phyloP scores from a whole-genome alignment of 2,113 vertebrate genomes.

The Tamias sibiricus region DNA sequence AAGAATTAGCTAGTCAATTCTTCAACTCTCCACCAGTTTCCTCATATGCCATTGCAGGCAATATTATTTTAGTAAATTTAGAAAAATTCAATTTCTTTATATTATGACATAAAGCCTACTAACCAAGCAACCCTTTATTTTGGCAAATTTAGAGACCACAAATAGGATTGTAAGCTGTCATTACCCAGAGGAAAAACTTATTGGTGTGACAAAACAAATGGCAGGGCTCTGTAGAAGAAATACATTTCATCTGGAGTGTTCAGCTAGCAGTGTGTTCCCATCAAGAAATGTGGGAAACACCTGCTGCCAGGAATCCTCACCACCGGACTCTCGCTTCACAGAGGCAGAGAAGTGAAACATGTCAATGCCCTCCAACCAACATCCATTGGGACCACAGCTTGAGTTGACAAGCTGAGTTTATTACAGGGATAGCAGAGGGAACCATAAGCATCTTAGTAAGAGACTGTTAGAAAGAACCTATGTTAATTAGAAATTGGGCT shows the following conservation, averaged over 20 bases:
- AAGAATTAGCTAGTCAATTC: neutral
- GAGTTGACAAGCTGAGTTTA: neutral
- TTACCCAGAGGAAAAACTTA: neutral
- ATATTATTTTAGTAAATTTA: neutral
- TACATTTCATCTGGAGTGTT: neutral
- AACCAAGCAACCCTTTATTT: constrained; percentile 53
- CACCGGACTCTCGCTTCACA: neutral
- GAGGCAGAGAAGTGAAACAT: neutral
- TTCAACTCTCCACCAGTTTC: neutral
- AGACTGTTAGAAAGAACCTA: neutral
- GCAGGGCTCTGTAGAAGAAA: constrained; percentile 38
- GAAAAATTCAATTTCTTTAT: constrained; percentile 22
- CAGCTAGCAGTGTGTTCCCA: constrained; percentile 7
- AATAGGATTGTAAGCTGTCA: constrained; percentile 10
- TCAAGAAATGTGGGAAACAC: neutral
- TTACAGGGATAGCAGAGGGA: neutral
- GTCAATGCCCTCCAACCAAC: neutral
- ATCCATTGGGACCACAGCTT: neutral
- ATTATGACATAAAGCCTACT: constrained; percentile 49
- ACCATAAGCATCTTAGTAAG: neutral
- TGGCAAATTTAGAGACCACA: constrained; percentile 58
- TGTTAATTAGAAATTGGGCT: neutral
- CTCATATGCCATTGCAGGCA: constrained; percentile 5
- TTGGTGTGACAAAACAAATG: neutral
- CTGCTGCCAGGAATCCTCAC: neutral